A percentile compares a stretch with the other conserved stretches of the same genome.
These are phyloP conservation scores for Plotosus lineatus DNA, from an alignment of 2,113 vertebrate genomes.

Conservation along the genomic window DNA sequence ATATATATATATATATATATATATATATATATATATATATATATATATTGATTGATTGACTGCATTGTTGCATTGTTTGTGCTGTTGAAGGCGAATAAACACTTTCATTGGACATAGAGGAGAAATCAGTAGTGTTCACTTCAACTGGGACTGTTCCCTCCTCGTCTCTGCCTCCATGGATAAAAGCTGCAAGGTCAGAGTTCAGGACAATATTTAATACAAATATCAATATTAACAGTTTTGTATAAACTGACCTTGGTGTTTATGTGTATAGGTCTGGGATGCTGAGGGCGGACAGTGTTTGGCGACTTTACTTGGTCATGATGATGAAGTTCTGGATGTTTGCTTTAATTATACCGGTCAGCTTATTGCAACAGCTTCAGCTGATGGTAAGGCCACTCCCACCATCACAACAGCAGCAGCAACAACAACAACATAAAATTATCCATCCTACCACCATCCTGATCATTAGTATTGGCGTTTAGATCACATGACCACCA, in stretches of 20 bases:
- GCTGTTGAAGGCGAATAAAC: constrained; percentile 73
- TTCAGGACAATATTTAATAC: background rate
- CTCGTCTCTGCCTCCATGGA: constrained; percentile 89
- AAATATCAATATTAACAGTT: background rate
- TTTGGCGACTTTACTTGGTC: constrained; percentile 80
- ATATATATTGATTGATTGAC: too few species aligned
- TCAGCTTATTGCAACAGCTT: constrained; percentile 87
- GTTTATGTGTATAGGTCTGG: constrained; percentile 80
- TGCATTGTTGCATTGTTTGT: constrained; percentile 8
- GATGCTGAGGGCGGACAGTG: constrained; percentile 76
- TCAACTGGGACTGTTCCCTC: constrained; percentile 91
- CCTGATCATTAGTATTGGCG: too few species aligned
- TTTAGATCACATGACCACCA: too few species aligned
- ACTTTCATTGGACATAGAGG: constrained; percentile 82
- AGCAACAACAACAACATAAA: background rate
- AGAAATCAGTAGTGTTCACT: constrained; percentile 87
- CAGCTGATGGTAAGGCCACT: constrained; percentile 81
- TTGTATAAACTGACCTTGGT: constrained; percentile 18
- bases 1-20: background rate
- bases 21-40: background rate
- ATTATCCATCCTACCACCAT: background rate
- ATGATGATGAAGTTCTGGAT: constrained; percentile 86
- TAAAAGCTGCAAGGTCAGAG: constrained; percentile 87
- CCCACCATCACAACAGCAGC: background rate
- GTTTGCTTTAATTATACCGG: constrained; percentile 90